These are phyloP conservation scores for Spisula solida DNA, from an alignment of 2,888 invertebrate species.

Conservation along the genomic window DNA sequence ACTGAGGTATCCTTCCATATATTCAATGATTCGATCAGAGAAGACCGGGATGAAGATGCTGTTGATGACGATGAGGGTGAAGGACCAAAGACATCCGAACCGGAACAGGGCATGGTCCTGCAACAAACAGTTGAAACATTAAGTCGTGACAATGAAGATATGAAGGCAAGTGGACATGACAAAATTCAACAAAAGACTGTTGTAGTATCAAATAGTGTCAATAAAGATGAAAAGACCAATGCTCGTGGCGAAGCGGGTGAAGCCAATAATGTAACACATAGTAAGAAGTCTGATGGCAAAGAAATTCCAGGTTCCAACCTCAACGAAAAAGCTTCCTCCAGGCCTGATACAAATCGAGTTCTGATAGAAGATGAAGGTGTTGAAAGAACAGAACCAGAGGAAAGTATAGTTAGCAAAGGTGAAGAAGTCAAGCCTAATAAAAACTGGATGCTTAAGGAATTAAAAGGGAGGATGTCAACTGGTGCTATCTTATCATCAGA, in stretches of 20 bases:
- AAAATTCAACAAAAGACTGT: no score
- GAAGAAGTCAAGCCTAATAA: constrained; percentile 1
- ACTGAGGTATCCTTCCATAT: constrained; percentile 3
- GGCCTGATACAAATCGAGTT: not conserved
- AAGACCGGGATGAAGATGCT: not conserved
- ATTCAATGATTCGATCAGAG: constrained; percentile 7
- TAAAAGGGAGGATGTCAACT: not conserved
- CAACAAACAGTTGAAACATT: no score
- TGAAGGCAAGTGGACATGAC: no score
- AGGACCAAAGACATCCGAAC: not conserved
- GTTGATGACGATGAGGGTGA: not conserved
- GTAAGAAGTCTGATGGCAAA: not conserved
- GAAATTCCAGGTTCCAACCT: not conserved
- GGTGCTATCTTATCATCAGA: not conserved
- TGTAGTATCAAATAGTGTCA: no score
- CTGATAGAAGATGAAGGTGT: not conserved
- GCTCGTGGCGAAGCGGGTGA: no score
- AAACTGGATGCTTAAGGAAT: not conserved
- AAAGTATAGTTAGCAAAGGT: not conserved
- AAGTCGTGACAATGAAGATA: no score
- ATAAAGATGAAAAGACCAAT: no score
- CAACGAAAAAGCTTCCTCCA: not conserved
- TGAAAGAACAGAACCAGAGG: not conserved
- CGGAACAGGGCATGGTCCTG: not conserved
- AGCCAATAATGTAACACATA: not conserved